Base-by-base conservation (phyloP, 2,113 vertebrate genomes). In the Myanophis thanlyinensis region DNA sequence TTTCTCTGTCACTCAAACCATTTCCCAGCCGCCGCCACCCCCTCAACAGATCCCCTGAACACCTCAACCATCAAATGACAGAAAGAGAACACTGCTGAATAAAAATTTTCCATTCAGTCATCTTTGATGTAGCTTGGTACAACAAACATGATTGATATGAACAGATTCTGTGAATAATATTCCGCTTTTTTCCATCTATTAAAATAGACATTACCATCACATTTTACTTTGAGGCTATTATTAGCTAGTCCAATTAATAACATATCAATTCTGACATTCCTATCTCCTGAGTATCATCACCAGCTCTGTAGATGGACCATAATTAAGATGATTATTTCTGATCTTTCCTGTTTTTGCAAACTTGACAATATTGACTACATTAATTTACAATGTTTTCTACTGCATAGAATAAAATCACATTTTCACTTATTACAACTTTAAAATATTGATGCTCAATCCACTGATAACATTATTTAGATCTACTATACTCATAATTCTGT, bases 311-410 rank as follows among this genome's bases (percentile, higher is more conserved):
- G 91, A 92, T 51, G 86, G 40, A 94, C 49, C 8, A 80, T 90
- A 94, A 94, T 94, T 94, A 92, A 94, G 91, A 92, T 52, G 56
- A 89, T 92, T 90, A 67, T 88, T 92, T 94, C 88, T 54, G 80
- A 92, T 89, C 44, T 85, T 46, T 73, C 88, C 89, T 88, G 56
- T 80, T 94, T 90, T 59, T 92, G 91, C 87, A 92, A 87, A 90
- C 30, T 92, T 85, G 90, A 92, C 40, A 90, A 62, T 46, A 46
- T 54, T 67, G 48, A 84, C 49, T 51, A 92, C 47, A 87, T 92
- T 90, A 94, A 92, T 92, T 93, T 93, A 92, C 11, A 90, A 44
- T 44, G 53, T 30, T 54, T 92, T 85, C 46, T 85, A 88, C 48
- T 48, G 84, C 2, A 22, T 53, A 89, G 18, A 92, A 44, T 89